Base-by-base conservation (phyloP, 2,797 vertebrate genomes). In the Mallotus villosus region DNA sequence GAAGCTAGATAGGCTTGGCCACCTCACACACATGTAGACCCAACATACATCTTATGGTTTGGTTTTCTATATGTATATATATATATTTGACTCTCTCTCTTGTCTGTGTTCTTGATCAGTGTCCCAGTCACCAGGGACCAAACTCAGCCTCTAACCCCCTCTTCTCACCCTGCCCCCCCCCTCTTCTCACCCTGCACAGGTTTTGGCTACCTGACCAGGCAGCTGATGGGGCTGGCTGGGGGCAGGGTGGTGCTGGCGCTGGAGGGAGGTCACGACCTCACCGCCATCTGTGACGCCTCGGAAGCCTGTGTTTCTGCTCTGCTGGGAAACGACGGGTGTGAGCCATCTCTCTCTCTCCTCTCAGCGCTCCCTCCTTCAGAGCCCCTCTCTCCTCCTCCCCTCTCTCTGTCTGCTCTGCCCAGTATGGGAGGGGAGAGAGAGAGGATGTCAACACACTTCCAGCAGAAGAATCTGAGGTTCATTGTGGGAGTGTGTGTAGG, bases 211-310 rank as follows among this genome's bases (percentile, higher is more conserved):
- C 94, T 99, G 92, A 99, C 97, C 57, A 95, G 96, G 94, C 96
- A 98, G 90, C 96, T 99, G 89, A 99, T 99, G 97, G 94, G 84
- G 73, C 90, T 99, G 93, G 97, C 97, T 0, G 95, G 95, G 66
- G 97, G 97, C 70, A 94, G 97, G 2, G 41, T 99, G 0, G 93
- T 99, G 67, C 93, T 99, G 29, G 97, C 96, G 68, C 93, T 99
- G 0, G 97, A 99, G 88, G 97, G 97, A 53, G 97, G 97, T 88
- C 97, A 99, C 0, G 97, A 99, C 93, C 95, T 99, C 83, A 99
- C 96, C 0, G 97, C 97, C 87, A 99, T 99, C 84, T 99, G 97
- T 0, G 97, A 99, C 57, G 97, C 97, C 78, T 99, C 97, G 0
- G 97, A 99, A 92, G 95, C 97, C 4, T 99, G 97, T 68, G 96